Conservation (phyloP, 2,888 invertebrate species). For the Aporophyla lueneburgensis region DNA sequence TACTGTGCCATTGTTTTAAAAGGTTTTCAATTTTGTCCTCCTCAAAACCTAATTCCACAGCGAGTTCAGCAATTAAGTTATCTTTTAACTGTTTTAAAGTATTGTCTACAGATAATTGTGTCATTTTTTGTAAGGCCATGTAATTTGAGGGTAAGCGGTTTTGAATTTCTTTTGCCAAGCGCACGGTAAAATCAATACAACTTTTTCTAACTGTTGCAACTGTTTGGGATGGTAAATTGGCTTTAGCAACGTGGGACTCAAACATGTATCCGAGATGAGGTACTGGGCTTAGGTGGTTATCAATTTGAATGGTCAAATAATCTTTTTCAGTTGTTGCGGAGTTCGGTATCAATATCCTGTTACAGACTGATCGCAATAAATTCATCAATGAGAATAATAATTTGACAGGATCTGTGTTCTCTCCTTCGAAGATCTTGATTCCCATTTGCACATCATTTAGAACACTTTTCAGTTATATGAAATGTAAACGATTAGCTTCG, state of each 20-base stretch:
- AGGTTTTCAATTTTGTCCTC: conserved; percentile 49
- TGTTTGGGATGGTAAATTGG: background rate
- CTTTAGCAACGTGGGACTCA: conserved; percentile 16
- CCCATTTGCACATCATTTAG: conserved; percentile 12
- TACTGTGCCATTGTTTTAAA: conserved; percentile 59
- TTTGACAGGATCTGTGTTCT: conserved; percentile 18
- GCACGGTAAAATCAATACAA: conserved; percentile 7
- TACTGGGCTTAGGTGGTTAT: conserved; percentile 43
- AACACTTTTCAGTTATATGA: conserved; percentile 13
- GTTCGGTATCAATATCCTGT: conserved; percentile 53
- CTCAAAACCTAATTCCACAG: conserved; percentile 46
- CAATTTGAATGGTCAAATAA: conserved; percentile 34
- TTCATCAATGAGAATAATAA: conserved; percentile 53
- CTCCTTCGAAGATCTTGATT: conserved; percentile 1
- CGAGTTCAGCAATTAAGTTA: conserved; percentile 46
- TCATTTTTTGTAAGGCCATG: too few species aligned
- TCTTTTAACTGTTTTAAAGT: conserved; percentile 28
- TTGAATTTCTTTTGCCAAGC: too few species aligned
- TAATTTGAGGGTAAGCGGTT: too few species aligned
- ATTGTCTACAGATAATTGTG: too few species aligned
- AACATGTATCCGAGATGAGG: conserved; percentile 42
- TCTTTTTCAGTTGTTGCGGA: conserved; percentile 25
- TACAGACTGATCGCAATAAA: conserved; percentile 57
- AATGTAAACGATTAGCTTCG: conserved; percentile 10
- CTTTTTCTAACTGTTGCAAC: background rate